Base-by-base conservation (phyloP, 2,113 vertebrate genomes). In the Chloropsis hardwickii region DNA sequence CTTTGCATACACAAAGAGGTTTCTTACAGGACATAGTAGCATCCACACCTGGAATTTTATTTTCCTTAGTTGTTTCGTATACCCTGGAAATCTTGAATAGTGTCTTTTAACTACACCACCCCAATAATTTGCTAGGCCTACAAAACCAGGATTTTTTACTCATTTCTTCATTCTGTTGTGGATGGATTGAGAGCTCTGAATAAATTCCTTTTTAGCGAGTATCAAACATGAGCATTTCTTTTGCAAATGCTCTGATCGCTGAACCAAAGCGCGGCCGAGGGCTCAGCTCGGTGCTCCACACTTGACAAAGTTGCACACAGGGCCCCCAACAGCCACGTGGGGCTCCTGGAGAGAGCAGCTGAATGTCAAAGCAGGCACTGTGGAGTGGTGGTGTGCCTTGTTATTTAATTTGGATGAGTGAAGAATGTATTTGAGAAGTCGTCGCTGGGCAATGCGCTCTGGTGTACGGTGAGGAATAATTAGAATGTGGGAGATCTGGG, bases 401-500 rank as follows among this genome's bases (percentile, higher is more conserved):
- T 57, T 70, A 25, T 95, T 88, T 80, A 86, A 93, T 95, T 90
- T 91, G 64, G 64, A 22, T 58, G 85, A 90, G 47, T 39, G 82
- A 44, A 54, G 62, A 29, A 91, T 62, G 4, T 56, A 29, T 61
- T 74, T 94, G 69, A 48, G 67, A 56, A 82, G 66, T 15, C 57
- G 25, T 96, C 1, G 1, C 69, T 10, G 23, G 65, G 80, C 85
- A 74, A 16, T 50, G n/a, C 2, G 16, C 48, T 86, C 50, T 35
- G n/a, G 14, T 47, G 22, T n/a, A 14, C 14, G 14, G 71, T 65
- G 88, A 62, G 81, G 88, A 77, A 92, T 92, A 96, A 96, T 97
- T 94, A 78, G 69, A 62, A 47, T 50, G 27, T 39, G 31, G 19
- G 47, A 11, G 56, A 80, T 95, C 47, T 86, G 88, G 51, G 64